These are phyloP conservation scores for Seira sanloemensis DNA, from an alignment of 2,888 invertebrate genomes.

Conservation along the genomic window DNA sequence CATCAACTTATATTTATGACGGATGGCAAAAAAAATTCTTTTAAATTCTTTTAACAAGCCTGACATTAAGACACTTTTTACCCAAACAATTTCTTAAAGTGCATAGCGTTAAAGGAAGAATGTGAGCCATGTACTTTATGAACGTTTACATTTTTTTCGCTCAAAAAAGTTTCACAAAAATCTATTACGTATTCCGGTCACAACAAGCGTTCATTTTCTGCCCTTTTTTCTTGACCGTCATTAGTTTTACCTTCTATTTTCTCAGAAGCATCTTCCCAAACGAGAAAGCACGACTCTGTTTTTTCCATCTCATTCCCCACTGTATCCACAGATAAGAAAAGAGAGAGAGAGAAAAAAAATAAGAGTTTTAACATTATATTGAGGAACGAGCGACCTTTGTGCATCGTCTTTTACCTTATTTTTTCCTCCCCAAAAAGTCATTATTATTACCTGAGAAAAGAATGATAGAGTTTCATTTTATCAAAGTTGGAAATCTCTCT, in stretches of 20 bases:
- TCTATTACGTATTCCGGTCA: conserved; percentile 57
- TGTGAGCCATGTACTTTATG: not conserved
- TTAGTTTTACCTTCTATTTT: not conserved
- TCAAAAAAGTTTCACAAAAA: not conserved
- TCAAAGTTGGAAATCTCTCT: conserved; percentile 46
- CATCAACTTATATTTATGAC: not conserved
- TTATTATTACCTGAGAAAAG: conserved; percentile 14
- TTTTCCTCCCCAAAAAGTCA: conserved; percentile 37
- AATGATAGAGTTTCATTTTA: conserved; percentile 27
- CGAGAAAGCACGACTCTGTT: conserved; percentile 5
- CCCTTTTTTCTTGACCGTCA: conserved; percentile 48
- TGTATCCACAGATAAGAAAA: not conserved
- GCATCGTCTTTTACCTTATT: conserved; percentile 40
- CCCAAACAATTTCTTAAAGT: not conserved
- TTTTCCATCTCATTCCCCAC: conserved; percentile 5
- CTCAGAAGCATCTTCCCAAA: not conserved
- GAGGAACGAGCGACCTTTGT: conserved; percentile 59
- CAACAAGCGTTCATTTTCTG: conserved; percentile 51
- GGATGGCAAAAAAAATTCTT: not conserved
- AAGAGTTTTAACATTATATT: conserved; percentile 22
- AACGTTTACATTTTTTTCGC: not conserved
- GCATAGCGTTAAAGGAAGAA: not conserved
- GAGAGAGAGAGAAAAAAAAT: not conserved
- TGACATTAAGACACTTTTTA: not conserved
- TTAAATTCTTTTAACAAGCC: not conserved